Evolutionary conservation across 2,888 invertebrate genomes (phyloP), one percentile per base, ranked within the genome.

Genomic region (Sinodicranocentrus sp.): DNA sequence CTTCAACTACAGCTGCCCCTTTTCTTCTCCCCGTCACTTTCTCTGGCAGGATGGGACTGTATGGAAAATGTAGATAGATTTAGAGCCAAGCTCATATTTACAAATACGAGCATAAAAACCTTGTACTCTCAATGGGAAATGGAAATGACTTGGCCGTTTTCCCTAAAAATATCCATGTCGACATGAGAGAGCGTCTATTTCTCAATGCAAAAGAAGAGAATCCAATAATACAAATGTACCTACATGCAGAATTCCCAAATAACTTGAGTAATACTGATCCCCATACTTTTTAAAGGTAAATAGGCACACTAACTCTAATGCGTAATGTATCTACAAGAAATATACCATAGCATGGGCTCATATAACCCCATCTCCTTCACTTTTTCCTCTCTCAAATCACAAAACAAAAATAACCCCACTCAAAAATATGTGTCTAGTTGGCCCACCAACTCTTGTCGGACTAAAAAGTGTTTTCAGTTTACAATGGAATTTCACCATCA

Each of bases 91-190:
- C n/a, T n/a, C n/a, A n/a, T n/a, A n/a, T n/a, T n/a, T n/a, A n/a
- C n/a, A n/a, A n/a, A n/a, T 33, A 10, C 33, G 33, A 33, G 33
- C 33, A 3, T 33, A 33, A 33, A 33, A 33, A 33, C 33, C 33
- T 33, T 33, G n/a, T 63, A 48, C n/a, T 44, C 63, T 28, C 23
- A 21, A 75, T 75, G 75, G 77, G 68, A 77, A 77, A 68, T 77
- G 68, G 59, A 65, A 65, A 76, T 76, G 26, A 54, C 65, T 57
- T 77, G 65, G 54, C 26, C 67, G 54, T 68, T 59, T 61, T 17
- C 65, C 33, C 23, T 68, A 57, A 67, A 75, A 67, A 77, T 68
- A 57, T 77, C 67, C 52, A 57, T 26, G 54, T 68, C 67, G 67
- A 54, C 54, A 23, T 71, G 70, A 71, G 25, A 68, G 13, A 68